phyloP scores from a whole-genome alignment of 2,113 vertebrate species.

The Cephalophus harveyi region DNA sequence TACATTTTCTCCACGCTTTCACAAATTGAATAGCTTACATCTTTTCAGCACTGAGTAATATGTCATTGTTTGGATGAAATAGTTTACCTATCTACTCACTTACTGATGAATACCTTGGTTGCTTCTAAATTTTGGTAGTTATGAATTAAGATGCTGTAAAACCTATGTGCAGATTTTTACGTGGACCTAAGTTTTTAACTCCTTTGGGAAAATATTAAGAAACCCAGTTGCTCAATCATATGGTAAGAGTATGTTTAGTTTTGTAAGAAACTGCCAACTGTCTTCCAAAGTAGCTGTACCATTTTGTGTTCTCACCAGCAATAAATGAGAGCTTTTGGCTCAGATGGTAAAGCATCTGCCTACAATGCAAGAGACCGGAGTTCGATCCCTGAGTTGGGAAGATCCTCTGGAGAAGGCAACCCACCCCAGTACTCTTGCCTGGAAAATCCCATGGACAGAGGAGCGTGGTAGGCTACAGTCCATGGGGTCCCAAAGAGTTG shows the following conservation, averaged over 20 bases:
- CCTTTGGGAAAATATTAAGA: not conserved
- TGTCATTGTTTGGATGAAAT: not conserved
- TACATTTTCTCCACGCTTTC: not conserved
- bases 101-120: not conserved
- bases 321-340: not conserved
- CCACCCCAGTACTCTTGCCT: not conserved
- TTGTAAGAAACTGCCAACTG: not conserved
- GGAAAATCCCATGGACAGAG: not conserved
- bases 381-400: not conserved
- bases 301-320: not conserved
- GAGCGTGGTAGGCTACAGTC: rapidly evolving
- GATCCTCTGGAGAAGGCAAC: not conserved
- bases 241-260: not conserved
- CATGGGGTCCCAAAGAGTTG: not conserved
- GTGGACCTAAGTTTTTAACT: not conserved
- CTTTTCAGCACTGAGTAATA: not conserved
- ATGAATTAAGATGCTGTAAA: not conserved
- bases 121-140: not conserved
- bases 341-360: not conserved
- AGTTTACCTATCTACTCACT: not conserved
- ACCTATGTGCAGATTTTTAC: not conserved
- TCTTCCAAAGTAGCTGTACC: not conserved
- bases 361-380: rapidly evolving
- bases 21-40: not conserved
- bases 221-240: not conserved